These are phyloP conservation scores for Sakesphorus luctuosus DNA, from an alignment of 2,113 vertebrate species.

Conservation along the genomic window DNA sequence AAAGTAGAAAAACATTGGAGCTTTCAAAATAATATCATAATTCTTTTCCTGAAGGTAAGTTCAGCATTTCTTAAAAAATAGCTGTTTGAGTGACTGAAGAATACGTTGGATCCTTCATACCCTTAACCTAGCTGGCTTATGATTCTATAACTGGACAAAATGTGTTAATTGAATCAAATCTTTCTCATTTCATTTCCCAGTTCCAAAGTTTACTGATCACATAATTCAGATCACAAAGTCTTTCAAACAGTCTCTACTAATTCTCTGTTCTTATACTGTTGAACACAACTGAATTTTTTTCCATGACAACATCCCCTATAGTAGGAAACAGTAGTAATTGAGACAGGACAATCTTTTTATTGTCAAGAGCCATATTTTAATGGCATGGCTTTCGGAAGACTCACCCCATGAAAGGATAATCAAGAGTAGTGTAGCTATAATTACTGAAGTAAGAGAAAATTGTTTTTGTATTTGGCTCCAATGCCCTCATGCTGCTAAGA, in stretches of 20 bases:
- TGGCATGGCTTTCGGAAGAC: not conserved
- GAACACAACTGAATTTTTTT: not conserved
- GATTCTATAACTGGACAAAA: not conserved
- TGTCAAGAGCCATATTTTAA: not conserved
- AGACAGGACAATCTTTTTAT: not conserved
- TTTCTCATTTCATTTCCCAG: not conserved
- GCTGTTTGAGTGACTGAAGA: not conserved
- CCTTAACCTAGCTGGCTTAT: not conserved
- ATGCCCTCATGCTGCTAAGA: not conserved
- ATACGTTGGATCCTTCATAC: not conserved
- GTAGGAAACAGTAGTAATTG: not conserved
- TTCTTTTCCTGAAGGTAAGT: not conserved
- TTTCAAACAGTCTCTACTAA: not conserved
- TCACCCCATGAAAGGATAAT: not conserved
- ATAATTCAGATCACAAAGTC: not conserved
- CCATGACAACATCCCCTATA: not conserved
- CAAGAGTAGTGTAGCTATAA: not conserved
- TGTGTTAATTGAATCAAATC: not conserved
- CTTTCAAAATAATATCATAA: not conserved
- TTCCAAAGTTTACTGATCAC: not conserved
- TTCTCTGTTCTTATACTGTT: not conserved
- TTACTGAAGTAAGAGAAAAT: not conserved
- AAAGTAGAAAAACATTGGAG: not conserved
- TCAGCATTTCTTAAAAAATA: not conserved
- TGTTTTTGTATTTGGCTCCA: not conserved